A percentile compares a stretch with the other conserved stretches of the same genome.
Conservation (phyloP, 2,888 invertebrate genomes). For the Fabriciana adippe region DNA sequence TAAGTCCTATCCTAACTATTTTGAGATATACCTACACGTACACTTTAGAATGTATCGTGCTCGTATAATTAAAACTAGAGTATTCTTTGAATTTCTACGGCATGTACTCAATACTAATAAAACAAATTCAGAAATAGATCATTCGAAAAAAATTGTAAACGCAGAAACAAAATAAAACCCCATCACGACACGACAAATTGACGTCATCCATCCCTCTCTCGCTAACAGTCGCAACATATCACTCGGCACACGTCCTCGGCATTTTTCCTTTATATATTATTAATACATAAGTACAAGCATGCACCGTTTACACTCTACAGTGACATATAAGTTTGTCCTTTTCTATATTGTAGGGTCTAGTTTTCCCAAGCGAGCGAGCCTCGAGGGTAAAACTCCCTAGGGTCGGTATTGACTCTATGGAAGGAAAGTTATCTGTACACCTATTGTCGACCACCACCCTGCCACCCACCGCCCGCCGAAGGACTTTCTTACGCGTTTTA, state of each 20-base stretch:
- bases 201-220: constrained; percentile 80
- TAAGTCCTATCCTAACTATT: too few relatives aligned
- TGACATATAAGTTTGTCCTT: constrained; percentile 65
- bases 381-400: constrained; percentile 81
- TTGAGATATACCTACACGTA: too few relatives aligned
- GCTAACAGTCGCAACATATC: constrained; percentile 81
- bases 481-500: constrained; percentile 80
- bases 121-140: constrained; percentile 40
- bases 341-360: constrained; percentile 83
- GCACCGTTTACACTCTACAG: constrained; percentile 61
- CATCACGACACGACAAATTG: constrained; percentile 82
- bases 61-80: not conserved
- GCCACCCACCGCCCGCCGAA: constrained; percentile 58
- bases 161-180: constrained; percentile 80
- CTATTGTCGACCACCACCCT: constrained; percentile 76
- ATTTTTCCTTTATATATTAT: constrained; percentile 83
- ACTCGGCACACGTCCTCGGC: constrained; percentile 79
- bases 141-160: constrained; percentile 58
- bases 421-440: constrained; percentile 82
- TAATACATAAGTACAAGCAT: constrained; percentile 78
- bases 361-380: constrained; percentile 81
- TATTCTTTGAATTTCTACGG: not conserved
- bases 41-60: too few relatives aligned
- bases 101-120: constrained; percentile 44
- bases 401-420: constrained; percentile 82